phyloP scores from a whole-genome alignment of 37 sponge, comb jelly and placozoan genomes.

The Trichoplax adhaerens region DNA sequence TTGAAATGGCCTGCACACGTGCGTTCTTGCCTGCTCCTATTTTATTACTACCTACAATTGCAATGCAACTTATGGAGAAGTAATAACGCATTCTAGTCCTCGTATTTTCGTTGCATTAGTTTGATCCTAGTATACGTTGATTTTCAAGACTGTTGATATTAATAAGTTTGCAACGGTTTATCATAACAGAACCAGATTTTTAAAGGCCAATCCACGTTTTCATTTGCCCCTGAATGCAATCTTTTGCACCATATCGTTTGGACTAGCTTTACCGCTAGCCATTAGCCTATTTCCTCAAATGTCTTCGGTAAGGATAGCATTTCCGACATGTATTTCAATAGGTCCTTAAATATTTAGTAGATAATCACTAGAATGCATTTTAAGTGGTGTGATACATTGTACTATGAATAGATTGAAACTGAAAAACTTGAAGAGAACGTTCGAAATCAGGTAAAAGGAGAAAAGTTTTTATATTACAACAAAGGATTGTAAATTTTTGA shows the following conservation, averaged over 20 bases:
- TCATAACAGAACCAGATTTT: constrained; percentile 20
- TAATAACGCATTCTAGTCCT: not conserved
- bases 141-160: no score
- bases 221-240: constrained; percentile 42
- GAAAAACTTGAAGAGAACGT: no score
- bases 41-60: constrained; percentile 49
- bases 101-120: not conserved
- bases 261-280: constrained; percentile 46
- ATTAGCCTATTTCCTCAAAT: constrained; percentile 65
- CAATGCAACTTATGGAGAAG: constrained; percentile 55
- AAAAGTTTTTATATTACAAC: no score
- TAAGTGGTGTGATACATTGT: no score
- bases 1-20: constrained; percentile 48
- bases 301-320: constrained; percentile 21
- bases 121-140: not conserved
- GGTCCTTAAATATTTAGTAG: no score
- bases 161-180: no score
- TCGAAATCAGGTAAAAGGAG: no score
- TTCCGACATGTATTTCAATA: no score
- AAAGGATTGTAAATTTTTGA: no score
- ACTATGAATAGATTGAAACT: no score
- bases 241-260: constrained; percentile 37
- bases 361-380: no score
- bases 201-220: constrained; percentile 27
- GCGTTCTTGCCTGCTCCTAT: constrained; percentile 58